phyloP scores from a whole-genome alignment of 92 coral and sea anemone species.

The Phenganax stokvisi region DNA sequence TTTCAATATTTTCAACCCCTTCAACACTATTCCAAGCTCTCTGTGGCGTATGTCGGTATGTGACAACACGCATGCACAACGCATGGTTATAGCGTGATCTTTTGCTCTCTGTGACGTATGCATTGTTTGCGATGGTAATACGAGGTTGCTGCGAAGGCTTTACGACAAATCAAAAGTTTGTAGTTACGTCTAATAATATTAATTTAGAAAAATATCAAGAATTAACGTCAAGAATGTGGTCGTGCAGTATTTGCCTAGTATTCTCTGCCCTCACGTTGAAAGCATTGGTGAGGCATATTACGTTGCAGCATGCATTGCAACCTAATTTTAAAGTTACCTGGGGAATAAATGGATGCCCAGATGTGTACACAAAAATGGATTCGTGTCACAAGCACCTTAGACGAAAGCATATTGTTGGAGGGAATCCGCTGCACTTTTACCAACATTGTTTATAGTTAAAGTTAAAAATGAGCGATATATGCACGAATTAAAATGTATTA shows the following conservation, averaged over 20 bases:
- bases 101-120: background rate
- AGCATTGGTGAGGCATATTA: slow-evolving; percentile 11
- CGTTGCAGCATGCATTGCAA: slow-evolving; percentile 8
- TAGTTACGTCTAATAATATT: no score
- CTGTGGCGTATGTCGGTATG: background rate
- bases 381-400: background rate
- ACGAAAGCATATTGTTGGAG: slow-evolving; percentile 4
- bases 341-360: slow-evolving; percentile 1
- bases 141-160: slow-evolving; percentile 7
- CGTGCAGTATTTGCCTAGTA: background rate
- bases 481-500: no score
- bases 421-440: slow-evolving; percentile 12
- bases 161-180: slow-evolving; percentile 6
- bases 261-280: slow-evolving; percentile 1
- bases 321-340: background rate
- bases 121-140: background rate
- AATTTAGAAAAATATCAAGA: no score
- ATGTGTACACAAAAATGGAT: background rate
- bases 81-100: background rate
- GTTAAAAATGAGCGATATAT: no score
- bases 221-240: background rate
- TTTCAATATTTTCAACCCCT: background rate
- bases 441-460: background rate
- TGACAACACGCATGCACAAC: background rate
- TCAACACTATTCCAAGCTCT: background rate